These are phyloP conservation scores for Bombus balteatus DNA, from an alignment of 1,140 invertebrate genomes.

Conservation along the genomic window DNA sequence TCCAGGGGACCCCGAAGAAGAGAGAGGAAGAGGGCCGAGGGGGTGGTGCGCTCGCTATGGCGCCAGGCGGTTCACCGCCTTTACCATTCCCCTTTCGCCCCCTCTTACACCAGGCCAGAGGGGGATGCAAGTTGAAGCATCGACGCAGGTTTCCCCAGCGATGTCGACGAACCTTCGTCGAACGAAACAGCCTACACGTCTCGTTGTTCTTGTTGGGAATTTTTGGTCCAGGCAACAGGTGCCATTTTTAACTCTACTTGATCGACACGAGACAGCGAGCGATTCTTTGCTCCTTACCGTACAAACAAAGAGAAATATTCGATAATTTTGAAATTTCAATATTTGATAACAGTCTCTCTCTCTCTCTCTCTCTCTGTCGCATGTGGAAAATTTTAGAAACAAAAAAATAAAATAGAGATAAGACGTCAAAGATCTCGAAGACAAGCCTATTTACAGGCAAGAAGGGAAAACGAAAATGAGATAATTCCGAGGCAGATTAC, in stretches of 20 bases:
- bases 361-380: not conserved
- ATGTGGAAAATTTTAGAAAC: not conserved
- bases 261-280: not conserved
- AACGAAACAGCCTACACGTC: not conserved
- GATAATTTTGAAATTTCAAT: not conserved
- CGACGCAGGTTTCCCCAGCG: slow-evolving; percentile 15
- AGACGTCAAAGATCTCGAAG: not conserved
- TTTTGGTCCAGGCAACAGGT: not conserved
- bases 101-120: not conserved
- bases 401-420: not conserved
- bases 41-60: slow-evolving; percentile 50
- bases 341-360: too few species aligned
- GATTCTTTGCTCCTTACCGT: not conserved
- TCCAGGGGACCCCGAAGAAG: slow-evolving; percentile 38
- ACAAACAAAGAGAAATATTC: not conserved
- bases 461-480: slow-evolving; percentile 15
- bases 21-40: slow-evolving; percentile 5
- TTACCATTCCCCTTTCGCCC: slow-evolving; percentile 34
- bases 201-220: not conserved
- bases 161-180: slow-evolving; percentile 41
- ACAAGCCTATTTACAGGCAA: not conserved
- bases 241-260: not conserved
- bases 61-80: slow-evolving; percentile 61
- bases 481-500: slow-evolving; percentile 27
- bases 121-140: slow-evolving; percentile 38